Conservation (phyloP, 2,888 invertebrate genomes). For the Agonopterix heracliana region DNA sequence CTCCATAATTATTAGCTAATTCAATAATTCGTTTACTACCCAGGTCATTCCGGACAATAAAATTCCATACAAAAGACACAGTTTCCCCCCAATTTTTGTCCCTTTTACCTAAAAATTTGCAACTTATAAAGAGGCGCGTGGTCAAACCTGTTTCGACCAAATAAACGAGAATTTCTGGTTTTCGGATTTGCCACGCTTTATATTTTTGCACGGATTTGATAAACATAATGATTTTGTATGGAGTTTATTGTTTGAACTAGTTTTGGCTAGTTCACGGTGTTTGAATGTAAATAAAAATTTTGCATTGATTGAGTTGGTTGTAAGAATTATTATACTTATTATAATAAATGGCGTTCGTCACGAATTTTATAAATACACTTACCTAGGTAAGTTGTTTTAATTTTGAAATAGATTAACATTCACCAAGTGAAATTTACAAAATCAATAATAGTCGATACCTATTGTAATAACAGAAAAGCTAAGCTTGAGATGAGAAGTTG, state of each 20-base stretch:
- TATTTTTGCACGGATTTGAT: slow-evolving; percentile 57
- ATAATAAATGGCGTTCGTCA: no score
- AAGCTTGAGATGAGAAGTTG: no score
- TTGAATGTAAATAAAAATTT: slow-evolving; percentile 37
- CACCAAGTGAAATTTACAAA: no score
- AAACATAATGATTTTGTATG: slow-evolving; percentile 60
- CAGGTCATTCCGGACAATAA: slow-evolving; percentile 65
- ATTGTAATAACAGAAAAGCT: no score
- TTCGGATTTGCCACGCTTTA: slow-evolving; percentile 27
- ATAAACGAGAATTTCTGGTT: slow-evolving; percentile 62
- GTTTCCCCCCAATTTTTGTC: slow-evolving; percentile 1
- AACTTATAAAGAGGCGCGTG: slow-evolving; percentile 63
- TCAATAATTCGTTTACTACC: slow-evolving; percentile 61
- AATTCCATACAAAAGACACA: slow-evolving; percentile 28
- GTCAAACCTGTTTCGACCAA: slow-evolving; percentile 46
- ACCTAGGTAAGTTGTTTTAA: no score
- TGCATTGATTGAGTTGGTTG: no score
- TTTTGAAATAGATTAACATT: no score
- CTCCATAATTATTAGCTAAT: slow-evolving; percentile 60
- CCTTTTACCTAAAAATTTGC: slow-evolving; percentile 30
- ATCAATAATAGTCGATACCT: no score
- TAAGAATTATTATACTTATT: no score
- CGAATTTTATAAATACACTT: no score
- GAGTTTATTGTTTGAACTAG: slow-evolving; percentile 42
- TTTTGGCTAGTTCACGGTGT: slow-evolving; percentile 46